A percentile compares a stretch with the other conserved stretches of the same genome.
These are phyloP conservation scores for Papilio polyxenes DNA, from an alignment of 1,140 invertebrate genomes.

Conservation along the genomic window DNA sequence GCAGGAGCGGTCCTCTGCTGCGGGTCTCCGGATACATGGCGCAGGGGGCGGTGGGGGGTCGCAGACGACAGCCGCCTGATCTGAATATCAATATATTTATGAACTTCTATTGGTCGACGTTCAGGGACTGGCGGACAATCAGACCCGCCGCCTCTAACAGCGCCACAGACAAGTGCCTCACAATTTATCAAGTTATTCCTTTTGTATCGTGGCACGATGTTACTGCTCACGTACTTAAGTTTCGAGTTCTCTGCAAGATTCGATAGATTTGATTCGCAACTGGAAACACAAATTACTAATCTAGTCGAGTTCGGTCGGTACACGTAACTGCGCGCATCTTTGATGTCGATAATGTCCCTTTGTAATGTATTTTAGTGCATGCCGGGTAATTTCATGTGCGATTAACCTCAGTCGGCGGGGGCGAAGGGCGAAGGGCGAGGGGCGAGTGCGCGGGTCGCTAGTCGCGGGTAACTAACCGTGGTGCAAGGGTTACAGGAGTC, in stretches of 20 bases:
- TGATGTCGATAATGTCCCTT: slow-evolving; percentile 58
- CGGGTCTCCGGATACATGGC: slow-evolving; percentile 54
- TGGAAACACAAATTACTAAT: background rate
- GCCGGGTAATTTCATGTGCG: slow-evolving; percentile 63
- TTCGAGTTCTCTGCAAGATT: background rate
- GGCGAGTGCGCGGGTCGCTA: too few species aligned
- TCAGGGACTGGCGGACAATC: background rate
- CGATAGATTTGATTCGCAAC: background rate
- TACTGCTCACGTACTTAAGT: background rate
- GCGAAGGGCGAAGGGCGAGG: slow-evolving; percentile 17
- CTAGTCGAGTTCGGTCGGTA: background rate
- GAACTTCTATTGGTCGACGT: background rate
- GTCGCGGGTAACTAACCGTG: slow-evolving; percentile 68
- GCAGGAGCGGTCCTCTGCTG: slow-evolving; percentile 62
- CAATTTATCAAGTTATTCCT: background rate
- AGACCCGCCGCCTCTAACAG: background rate
- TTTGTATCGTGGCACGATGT: background rate
- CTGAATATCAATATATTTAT: slow-evolving; percentile 19
- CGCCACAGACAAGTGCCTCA: background rate
- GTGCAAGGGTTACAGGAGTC: slow-evolving; percentile 63
- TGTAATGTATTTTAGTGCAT: slow-evolving; percentile 60
- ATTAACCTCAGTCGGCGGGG: slow-evolving; percentile 52
- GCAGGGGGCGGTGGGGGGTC: background rate
- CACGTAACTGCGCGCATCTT: slow-evolving; percentile 39
- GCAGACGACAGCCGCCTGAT: background rate